Conservation (phyloP, 2,113 vertebrate species). For the Pandion haliaetus region DNA sequence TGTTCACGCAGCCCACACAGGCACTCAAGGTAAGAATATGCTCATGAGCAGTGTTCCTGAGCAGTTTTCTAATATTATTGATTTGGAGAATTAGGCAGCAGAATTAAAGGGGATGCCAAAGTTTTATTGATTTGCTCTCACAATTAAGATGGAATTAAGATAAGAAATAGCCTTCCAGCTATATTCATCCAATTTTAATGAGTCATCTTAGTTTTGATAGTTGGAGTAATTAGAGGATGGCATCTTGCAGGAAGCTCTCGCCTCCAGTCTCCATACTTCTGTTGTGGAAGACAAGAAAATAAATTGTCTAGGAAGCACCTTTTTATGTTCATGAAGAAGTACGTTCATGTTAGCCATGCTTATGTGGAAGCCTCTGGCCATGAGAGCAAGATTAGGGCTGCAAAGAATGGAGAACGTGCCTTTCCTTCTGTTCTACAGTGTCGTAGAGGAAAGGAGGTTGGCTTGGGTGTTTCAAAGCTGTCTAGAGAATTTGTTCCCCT, state of each 20-base stretch:
- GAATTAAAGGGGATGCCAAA: constrained; percentile 52
- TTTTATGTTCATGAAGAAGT: background rate
- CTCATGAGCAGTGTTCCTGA: background rate
- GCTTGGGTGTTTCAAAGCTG: background rate
- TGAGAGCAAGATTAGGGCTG: background rate
- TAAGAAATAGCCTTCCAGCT: constrained; percentile 68
- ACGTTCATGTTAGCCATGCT: rapidly evolving
- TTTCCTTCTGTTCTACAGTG: background rate
- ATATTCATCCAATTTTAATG: constrained; percentile 73
- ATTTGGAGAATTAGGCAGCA: constrained; percentile 50
- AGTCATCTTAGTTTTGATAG: constrained; percentile 72
- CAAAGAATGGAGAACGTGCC: background rate
- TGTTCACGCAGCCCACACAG: constrained; percentile 76
- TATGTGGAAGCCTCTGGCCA: background rate
- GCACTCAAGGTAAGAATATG: constrained; percentile 83
- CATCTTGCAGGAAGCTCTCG: constrained; percentile 40
- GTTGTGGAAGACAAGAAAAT: background rate
- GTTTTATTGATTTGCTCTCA: constrained; percentile 74
- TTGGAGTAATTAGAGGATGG: constrained; percentile 66
- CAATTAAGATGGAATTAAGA: constrained; percentile 79
- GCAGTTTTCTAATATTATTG: constrained; percentile 38
- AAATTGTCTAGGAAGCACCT: background rate
- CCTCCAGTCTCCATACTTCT: background rate
- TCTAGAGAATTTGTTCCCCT: background rate
- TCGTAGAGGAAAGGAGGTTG: rapidly evolving